These are phyloP conservation scores for Labeo catla DNA, from an alignment of 2,113 vertebrate genomes.

Conservation along the genomic window DNA sequence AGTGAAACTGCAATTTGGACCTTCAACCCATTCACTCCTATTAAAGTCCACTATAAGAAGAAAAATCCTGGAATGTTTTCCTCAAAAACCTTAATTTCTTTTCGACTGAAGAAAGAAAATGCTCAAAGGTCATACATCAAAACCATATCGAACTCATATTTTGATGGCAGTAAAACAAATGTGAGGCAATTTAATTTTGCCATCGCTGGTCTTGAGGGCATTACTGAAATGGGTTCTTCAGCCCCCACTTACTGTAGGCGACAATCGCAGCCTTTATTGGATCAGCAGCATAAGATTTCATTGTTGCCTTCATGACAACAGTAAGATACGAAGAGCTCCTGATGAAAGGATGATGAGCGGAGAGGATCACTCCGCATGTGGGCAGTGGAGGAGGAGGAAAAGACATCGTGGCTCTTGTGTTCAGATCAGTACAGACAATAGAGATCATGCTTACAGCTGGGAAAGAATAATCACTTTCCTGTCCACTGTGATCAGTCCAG, in stretches of 20 bases:
- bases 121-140: constrained; percentile 8
- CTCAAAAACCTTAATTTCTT: too few species aligned
- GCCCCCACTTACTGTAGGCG: constrained; percentile 6
- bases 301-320: not conserved
- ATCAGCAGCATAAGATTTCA: not conserved
- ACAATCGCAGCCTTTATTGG: not conserved
- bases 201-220: not conserved
- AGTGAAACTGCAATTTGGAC: too few species aligned
- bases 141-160: not conserved
- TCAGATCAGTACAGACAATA: constrained; percentile 18
- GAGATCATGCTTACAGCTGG: constrained; percentile 16
- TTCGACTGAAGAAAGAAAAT: not conserved
- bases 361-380: constrained; percentile 28
- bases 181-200: not conserved
- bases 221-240: constrained; percentile 11
- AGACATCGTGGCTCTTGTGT: not conserved
- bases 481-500: not conserved
- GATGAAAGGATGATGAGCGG: constrained; percentile 33
- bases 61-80: too few species aligned
- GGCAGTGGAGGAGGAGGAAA: constrained; percentile 18
- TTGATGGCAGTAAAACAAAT: constrained; percentile 1
- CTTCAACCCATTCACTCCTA: too few species aligned
- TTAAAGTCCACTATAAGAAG: too few species aligned
- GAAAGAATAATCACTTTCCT: constrained; percentile 7
- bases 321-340: not conserved